phyloP scores from a whole-genome alignment of 2,888 invertebrate species.

The Xestia sexstrigata region DNA sequence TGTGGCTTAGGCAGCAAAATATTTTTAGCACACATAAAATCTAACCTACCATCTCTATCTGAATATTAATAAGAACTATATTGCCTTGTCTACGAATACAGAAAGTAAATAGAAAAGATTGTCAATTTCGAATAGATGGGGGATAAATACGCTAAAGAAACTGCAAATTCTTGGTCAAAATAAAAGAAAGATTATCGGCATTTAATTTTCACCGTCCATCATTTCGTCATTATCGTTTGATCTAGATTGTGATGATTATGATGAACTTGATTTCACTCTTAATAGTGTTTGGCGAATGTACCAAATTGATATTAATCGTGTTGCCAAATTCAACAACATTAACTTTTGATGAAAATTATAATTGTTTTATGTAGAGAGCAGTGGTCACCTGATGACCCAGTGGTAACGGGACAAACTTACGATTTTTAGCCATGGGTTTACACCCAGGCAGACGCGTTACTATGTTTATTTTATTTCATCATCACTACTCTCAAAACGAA shows the following conservation, averaged over 20 bases:
- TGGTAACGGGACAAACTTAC: too few relatives aligned
- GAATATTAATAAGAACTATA: not conserved
- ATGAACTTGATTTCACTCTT: slow-evolving; percentile 45
- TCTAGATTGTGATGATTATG: slow-evolving; percentile 34
- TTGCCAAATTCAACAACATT: slow-evolving; percentile 14
- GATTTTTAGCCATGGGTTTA: not conserved
- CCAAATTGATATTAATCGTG: slow-evolving; percentile 32
- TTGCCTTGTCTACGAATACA: not conserved
- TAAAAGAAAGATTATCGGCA: slow-evolving; percentile 53
- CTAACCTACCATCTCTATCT: not conserved
- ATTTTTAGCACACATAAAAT: not conserved
- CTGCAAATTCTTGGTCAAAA: slow-evolving; percentile 43
- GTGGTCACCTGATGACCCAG: not conserved
- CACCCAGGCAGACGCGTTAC: not conserved
- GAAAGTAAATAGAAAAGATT: not conserved
- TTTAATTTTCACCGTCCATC: slow-evolving; percentile 54
- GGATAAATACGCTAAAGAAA: slow-evolving; percentile 44
- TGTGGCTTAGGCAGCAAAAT: slow-evolving; percentile 47
- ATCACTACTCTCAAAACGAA: not conserved
- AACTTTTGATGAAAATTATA: slow-evolving; percentile 20
- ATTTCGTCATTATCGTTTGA: slow-evolving; percentile 51
- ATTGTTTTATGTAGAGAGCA: not conserved
- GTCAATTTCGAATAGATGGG: slow-evolving; percentile 45
- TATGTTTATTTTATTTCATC: not conserved
- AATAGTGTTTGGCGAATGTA: slow-evolving; percentile 22